A percentile compares a stretch with the other conserved stretches of the same genome.
Evolutionary conservation across 1,140 invertebrate species (phyloP).

Genomic region (Ceratitis capitata): DNA sequence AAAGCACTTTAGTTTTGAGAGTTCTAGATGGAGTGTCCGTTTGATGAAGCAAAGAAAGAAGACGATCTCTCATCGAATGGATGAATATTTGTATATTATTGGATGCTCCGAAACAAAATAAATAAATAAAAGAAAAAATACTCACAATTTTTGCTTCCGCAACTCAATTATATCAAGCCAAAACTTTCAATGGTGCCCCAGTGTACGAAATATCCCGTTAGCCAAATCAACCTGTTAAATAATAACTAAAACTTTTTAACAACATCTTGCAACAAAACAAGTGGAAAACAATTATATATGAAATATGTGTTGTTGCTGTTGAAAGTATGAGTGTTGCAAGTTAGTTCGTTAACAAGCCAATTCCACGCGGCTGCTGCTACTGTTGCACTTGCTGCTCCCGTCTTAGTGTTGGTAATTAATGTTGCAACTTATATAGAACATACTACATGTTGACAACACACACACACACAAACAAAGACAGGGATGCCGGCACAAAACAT

Average conservation of each 20-base stretch:
- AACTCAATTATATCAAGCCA: too few species aligned
- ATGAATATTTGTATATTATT: too few species aligned
- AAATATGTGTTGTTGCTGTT: not conserved
- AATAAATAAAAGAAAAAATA: too few species aligned
- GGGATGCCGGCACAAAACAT: not conserved
- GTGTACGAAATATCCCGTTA: not conserved
- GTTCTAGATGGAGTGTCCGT: too few species aligned
- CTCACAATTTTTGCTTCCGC: too few species aligned
- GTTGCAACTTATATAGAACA: not conserved
- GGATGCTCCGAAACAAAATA: too few species aligned
- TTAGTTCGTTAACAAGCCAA: not conserved
- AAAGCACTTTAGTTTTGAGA: too few species aligned
- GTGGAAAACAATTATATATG: not conserved
- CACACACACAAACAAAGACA: too few species aligned
- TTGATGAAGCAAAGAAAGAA: too few species aligned
- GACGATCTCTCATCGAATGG: too few species aligned
- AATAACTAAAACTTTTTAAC: not conserved
- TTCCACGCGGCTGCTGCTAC: not conserved
- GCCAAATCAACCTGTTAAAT: not conserved
- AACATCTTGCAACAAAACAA: not conserved
- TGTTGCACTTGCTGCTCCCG: too few species aligned
- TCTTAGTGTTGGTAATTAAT: constrained; percentile 36
- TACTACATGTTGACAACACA: not conserved
- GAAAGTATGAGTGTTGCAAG: not conserved
- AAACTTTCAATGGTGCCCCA: not conserved